Conservation (phyloP, 2,113 vertebrate genomes). For the Struthidea cinerea region DNA sequence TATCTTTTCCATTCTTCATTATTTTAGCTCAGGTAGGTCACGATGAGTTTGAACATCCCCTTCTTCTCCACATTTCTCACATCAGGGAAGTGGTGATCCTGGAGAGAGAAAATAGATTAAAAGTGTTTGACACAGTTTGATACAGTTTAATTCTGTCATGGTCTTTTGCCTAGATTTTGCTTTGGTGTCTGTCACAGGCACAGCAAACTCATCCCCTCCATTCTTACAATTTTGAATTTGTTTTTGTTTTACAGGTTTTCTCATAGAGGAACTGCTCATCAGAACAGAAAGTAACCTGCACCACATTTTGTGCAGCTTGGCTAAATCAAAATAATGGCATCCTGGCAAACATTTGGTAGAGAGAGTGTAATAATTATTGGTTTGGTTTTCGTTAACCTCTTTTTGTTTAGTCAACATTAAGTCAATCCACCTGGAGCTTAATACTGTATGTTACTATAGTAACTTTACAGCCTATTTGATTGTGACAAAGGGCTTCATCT, state of each 20-base stretch:
- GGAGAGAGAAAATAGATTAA: neutral
- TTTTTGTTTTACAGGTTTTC: neutral
- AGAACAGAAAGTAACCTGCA: neutral
- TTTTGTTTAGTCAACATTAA: slow-evolving; percentile 79
- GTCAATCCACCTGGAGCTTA: slow-evolving; percentile 84
- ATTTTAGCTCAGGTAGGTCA: neutral
- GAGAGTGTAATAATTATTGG: slow-evolving; percentile 68
- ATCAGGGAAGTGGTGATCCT: neutral
- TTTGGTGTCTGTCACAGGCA: neutral
- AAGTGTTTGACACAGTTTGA: neutral
- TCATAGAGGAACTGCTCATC: neutral
- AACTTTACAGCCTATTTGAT: slow-evolving; percentile 85
- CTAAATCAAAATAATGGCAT: slow-evolving; percentile 60
- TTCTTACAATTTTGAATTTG: neutral
- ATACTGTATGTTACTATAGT: slow-evolving; percentile 88
- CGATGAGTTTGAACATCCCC: neutral
- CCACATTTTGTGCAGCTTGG: neutral
- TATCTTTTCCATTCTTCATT: neutral
- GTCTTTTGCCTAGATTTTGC: slow-evolving; percentile 7
- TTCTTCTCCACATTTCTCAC: neutral
- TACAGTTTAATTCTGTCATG: neutral
- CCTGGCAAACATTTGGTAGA: slow-evolving; percentile 64
- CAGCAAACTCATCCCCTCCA: neutral
- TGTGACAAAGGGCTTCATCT: slow-evolving; percentile 87
- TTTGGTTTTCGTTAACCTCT: slow-evolving; percentile 77